Evolutionary conservation across 2,888 invertebrate genomes (phyloP).

Genomic region (Brachylomia viminalis): DNA sequence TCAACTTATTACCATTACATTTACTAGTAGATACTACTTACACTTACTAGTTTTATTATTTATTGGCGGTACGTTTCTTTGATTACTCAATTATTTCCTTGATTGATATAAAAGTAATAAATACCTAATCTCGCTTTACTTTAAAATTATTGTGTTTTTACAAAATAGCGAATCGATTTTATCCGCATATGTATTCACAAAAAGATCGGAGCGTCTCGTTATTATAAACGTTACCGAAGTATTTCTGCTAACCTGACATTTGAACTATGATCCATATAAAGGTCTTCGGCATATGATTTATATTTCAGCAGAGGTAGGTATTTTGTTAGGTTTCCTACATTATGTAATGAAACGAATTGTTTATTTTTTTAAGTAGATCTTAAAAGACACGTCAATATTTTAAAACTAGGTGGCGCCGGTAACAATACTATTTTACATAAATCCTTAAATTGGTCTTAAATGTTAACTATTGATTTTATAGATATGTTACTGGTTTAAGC

Average conservation of each 20-base stretch:
- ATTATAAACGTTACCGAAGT: conserved; percentile 7
- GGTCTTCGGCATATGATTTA: neutral
- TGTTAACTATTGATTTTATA: too few species aligned
- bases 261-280: conserved; percentile 19
- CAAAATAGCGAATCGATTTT: neutral
- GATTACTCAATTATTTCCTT: neutral
- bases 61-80: neutral
- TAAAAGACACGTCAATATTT: too few species aligned
- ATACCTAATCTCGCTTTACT: neutral
- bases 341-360: neutral
- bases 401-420: too few species aligned
- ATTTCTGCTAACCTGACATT: conserved; percentile 2
- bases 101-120: neutral
- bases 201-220: neutral
- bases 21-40: too few species aligned
- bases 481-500: too few species aligned
- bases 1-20: too few species aligned
- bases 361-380: too few species aligned
- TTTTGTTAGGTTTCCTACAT: neutral
- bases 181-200: neutral
- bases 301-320: neutral
- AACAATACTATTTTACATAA: neutral
- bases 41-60: too few species aligned
- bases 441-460: too few species aligned
- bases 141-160: neutral